phyloP scores from a whole-genome alignment of 2,113 vertebrate genomes.

The Silurus asotus region DNA sequence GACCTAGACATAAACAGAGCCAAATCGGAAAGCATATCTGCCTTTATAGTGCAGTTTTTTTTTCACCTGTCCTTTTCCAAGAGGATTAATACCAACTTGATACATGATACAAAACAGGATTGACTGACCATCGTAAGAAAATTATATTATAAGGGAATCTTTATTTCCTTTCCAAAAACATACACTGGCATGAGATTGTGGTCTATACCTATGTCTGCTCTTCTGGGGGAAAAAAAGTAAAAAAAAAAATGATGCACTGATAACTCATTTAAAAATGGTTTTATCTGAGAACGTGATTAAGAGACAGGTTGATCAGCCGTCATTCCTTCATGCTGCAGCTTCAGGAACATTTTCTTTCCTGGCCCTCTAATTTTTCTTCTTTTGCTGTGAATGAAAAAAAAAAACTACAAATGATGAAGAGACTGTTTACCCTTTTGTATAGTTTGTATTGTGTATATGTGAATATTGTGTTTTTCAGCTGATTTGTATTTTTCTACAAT shows the following conservation, averaged over 20 bases:
- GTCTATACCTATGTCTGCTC: neutral
- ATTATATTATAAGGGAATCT: neutral
- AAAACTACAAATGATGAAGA: slow-evolving; percentile 14
- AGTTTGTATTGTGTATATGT: slow-evolving; percentile 35
- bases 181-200: slow-evolving; percentile 2
- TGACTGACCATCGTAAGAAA: neutral
- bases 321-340: slow-evolving; percentile 51
- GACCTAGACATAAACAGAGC: neutral
- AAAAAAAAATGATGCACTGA: slow-evolving; percentile 36
- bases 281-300: neutral
- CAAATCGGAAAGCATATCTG: neutral
- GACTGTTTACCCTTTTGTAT: slow-evolving; percentile 36
- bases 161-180: slow-evolving; percentile 15
- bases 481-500: slow-evolving; percentile 28
- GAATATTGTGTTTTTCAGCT: slow-evolving; percentile 28
- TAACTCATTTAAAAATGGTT: slow-evolving; percentile 22
- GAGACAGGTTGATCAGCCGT: neutral
- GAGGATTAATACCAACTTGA: neutral
- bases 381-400: slow-evolving; percentile 48
- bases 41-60: neutral
- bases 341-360: slow-evolving; percentile 16
- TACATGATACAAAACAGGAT: neutral
- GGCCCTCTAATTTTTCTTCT: neutral
- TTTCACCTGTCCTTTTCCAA: neutral
- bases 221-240: neutral